These are phyloP conservation scores for Urosaurus nigricauda DNA, from an alignment of 2,797 vertebrate species.

Conservation along the genomic window DNA sequence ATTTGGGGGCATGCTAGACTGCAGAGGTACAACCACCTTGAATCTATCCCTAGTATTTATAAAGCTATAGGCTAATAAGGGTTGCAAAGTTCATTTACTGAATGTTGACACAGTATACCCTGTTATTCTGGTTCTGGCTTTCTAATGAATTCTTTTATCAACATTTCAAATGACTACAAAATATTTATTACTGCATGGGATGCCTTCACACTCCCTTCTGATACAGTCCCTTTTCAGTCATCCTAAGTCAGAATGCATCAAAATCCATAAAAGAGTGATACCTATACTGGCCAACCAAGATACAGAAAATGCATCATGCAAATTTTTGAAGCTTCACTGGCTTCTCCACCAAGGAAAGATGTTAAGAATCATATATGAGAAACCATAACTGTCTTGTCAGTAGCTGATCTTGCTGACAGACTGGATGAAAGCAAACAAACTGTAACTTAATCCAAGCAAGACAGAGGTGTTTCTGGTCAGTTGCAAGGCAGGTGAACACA, in stretches of 20 bases:
- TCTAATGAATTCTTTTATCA: constrained; percentile 2
- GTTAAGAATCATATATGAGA: too few relatives aligned
- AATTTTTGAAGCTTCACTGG: too few relatives aligned
- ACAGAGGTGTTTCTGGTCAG: neutral
- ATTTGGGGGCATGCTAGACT: too few relatives aligned
- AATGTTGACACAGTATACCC: neutral
- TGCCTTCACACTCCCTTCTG: neutral
- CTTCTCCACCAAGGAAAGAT: too few relatives aligned
- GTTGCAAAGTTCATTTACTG: neutral
- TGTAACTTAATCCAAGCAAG: neutral
- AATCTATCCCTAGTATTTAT: neutral
- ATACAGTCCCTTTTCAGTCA: neutral
- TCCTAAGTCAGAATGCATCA: neutral
- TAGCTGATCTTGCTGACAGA: neutral
- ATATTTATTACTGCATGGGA: neutral
- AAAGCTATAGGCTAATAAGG: neutral
- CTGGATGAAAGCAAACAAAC: neutral
- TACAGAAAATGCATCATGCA: too few relatives aligned
- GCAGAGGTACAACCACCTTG: too few relatives aligned
- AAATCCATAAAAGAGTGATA: too few relatives aligned
- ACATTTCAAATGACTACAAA: neutral
- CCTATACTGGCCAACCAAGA: too few relatives aligned
- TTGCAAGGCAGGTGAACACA: neutral
- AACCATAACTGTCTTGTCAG: neutral
- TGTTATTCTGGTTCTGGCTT: neutral